These are phyloP conservation scores for Chironomus tentans DNA, from an alignment of 2,888 invertebrate species.

Conservation along the genomic window DNA sequence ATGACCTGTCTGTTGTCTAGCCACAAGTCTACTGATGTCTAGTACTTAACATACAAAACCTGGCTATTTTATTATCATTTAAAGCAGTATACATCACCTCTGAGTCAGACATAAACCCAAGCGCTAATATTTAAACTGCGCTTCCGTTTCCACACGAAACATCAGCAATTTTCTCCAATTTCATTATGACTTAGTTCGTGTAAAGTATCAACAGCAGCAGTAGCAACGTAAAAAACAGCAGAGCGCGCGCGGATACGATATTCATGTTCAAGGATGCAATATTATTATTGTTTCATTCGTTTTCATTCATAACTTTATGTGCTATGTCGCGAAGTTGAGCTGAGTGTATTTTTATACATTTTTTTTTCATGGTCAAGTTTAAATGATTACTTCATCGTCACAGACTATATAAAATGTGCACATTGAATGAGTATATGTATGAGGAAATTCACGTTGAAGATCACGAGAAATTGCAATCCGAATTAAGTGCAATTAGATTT, in stretches of 20 bases:
- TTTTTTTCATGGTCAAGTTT: slow-evolving; percentile 22
- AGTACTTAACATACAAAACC: too few species aligned
- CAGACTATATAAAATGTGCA: background rate
- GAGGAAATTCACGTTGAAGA: slow-evolving; percentile 11
- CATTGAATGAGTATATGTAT: background rate
- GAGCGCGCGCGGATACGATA: background rate
- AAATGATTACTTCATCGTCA: slow-evolving; percentile 18
- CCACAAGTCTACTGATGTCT: too few species aligned
- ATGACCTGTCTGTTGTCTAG: too few species aligned
- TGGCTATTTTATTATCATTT: too few species aligned
- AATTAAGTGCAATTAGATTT: background rate
- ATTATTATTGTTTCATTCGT: slow-evolving; percentile 15
- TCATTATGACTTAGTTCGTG: too few species aligned
- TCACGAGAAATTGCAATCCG: background rate
- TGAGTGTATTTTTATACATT: background rate
- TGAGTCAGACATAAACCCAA: too few species aligned
- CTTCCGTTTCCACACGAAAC: background rate
- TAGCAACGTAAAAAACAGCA: background rate
- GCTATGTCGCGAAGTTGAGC: background rate
- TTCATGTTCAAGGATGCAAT: slow-evolving; percentile 25
- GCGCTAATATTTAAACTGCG: background rate
- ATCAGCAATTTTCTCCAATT: background rate
- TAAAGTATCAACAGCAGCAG: background rate
- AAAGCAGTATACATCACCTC: too few species aligned
- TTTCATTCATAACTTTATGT: slow-evolving; percentile 23